Evolutionary conservation across 2,797 vertebrate species (phyloP).

Genomic region (Monodelphis domestica): DNA sequence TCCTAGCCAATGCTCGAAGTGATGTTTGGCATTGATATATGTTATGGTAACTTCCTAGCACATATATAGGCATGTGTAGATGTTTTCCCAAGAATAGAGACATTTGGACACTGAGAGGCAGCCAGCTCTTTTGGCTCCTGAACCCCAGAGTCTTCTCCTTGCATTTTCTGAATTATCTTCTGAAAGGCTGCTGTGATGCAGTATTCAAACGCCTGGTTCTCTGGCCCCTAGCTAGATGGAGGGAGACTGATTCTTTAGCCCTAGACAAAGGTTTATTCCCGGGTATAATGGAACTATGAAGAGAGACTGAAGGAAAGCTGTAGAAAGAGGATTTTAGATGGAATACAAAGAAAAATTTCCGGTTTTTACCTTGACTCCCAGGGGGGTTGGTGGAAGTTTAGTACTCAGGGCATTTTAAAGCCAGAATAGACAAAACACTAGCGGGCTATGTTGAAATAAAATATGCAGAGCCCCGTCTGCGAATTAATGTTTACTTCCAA

Average conservation of each 20-base stretch:
- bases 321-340: conserved; percentile 52
- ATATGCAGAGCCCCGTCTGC: conserved; percentile 77
- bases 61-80: conserved; percentile 47
- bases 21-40: conserved; percentile 1
- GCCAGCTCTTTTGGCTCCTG: conserved; percentile 37
- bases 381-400: conserved; percentile 65
- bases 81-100: conserved; percentile 24
- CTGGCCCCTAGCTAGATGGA: neutral
- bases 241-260: neutral
- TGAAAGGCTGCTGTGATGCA: neutral
- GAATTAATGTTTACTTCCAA: conserved; percentile 82
- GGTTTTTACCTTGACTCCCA: conserved; percentile 68
- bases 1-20: conserved; percentile 17
- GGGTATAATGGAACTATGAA: conserved; percentile 38
- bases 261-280: conserved; percentile 14
- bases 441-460: conserved; percentile 78
- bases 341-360: conserved; percentile 43
- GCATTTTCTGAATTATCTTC: conserved; percentile 24
- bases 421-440: conserved; percentile 76
- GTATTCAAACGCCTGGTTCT: neutral
- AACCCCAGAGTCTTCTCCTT: conserved; percentile 32
- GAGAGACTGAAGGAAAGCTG: conserved; percentile 48
- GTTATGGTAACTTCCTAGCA: conserved; percentile 27
- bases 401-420: conserved; percentile 71
- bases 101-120: conserved; percentile 54